Evolutionary conservation across 2,888 invertebrate genomes (phyloP), one percentile per base, ranked within the genome.

Genomic region (Fragum fragum): DNA sequence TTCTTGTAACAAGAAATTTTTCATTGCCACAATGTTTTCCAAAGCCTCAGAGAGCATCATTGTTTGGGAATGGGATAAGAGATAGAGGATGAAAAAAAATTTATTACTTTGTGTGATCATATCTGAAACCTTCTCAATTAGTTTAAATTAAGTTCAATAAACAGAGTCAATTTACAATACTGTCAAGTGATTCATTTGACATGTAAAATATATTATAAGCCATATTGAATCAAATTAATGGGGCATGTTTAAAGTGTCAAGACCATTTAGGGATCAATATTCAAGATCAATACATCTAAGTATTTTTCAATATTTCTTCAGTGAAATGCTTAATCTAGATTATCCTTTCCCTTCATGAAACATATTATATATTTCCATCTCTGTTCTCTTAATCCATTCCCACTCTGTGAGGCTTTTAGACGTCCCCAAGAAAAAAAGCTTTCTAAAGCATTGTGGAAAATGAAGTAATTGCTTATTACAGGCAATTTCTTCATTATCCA

Each of bases 251-350:
- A 6, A 57, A 57, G 57, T 57, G 57, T 57, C 57, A 57, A 57
- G n/a, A 57, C 11, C 61, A 14, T 18, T 61, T 61, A 61, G 61
- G 26, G 32, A 61, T 61, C 61, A 61, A 61, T 61, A 61, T 26
- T 61, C 61, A 61, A 61, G 26, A 61, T 61, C 61, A 61, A 61
- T 61, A 61, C 26, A 18, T 61, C n/a, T 61, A 61, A 61, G 61
- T 61, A 32, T 28, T 61, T 61, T 26, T 61, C 61, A 61, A 61
- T 61, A 61, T 61, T 61, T 32, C 32, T 28, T 32, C 32, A n/a
- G 32, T 26, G 26, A 61, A 61, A 61, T 61, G 32, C 32, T 28
- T 26, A 61, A 61, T 61, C 61, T 28, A 61, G 32, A 32, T 61
- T 61, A 61, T 23, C 32, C 32, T 26, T 61, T 61, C 26, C 57